Evolutionary conservation across 2,113 vertebrate genomes (phyloP), one percentile per base, ranked within the genome.

Genomic region (Toxotes jaculatrix): DNA sequence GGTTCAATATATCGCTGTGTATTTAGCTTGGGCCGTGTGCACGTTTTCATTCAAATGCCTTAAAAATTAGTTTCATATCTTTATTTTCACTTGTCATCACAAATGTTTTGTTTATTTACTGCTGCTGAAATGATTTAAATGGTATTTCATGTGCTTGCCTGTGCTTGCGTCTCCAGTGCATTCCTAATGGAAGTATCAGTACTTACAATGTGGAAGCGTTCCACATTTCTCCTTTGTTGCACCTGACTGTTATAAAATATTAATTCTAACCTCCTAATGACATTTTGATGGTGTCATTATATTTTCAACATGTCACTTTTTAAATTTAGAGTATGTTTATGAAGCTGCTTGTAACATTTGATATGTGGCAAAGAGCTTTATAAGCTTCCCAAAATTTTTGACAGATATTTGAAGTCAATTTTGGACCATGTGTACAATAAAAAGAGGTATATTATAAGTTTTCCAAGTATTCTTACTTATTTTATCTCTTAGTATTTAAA

Each of bases 1-100:
- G 31, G n/a, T 57, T 34, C 12, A 2, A 34, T 74, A 16, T 64
- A 38, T 69, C 4, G 9, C 2, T 82, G 5, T 47, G 11, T 70
- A 3, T 66, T 34, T 17, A 43, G 34, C 23, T 49, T 40, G 1
- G 70, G 63, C 60, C 62, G 19, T 74, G 53, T 59, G 81, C 83
- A 87, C 63, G 79, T 89, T 86, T 83, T 84, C 71, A 82, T 72
- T 89, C n/a, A 63, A 31, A 91, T 68, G 87, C 92, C 89, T 92
- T 91, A 86, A 82, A 76, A 69, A 43, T 3, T 0, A 21, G 55
- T 40, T 64, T 65, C 27, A 5, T 51, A 11, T 70, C 27, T 81
- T 45, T 49, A 43, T 74, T 76, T 65, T 81, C 56, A 45, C 38
- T 74, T 27, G 42, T 72, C 31, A 31, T 63, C 0, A 77, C 77